Evolutionary conservation across 2,888 invertebrate genomes (phyloP).

Genomic region (Scaptomyza polygonia): DNA sequence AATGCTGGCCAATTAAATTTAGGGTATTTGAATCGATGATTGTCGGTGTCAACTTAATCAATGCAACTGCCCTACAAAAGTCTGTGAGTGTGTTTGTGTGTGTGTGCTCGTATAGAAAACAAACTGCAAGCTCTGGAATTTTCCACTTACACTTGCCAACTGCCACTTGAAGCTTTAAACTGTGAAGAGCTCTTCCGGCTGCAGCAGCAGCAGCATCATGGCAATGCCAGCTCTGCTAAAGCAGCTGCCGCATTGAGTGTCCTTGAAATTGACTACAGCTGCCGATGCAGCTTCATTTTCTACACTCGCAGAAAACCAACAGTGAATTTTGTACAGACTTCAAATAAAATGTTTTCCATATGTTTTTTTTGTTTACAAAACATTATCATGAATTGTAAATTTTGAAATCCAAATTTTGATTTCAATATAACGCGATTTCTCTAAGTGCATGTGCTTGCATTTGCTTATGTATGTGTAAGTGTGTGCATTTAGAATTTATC

Average conservation of each 20-base stretch:
- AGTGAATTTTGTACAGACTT: rapidly evolving
- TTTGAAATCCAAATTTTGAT: no score
- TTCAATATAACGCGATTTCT: no score
- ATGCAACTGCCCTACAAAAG: conserved; percentile 25
- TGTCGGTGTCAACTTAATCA: conserved; percentile 56
- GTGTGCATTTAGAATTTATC: conserved; percentile 24
- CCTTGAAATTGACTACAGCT: conserved; percentile 72
- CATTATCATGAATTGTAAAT: no score
- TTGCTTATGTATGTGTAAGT: background rate
- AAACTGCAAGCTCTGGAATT: conserved; percentile 73
- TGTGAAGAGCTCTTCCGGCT: conserved; percentile 73
- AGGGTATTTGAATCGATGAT: conserved; percentile 10
- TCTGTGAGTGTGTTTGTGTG: conserved; percentile 16
- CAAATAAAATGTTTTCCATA: no score
- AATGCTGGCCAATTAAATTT: conserved; percentile 37
- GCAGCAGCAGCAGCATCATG: conserved; percentile 20
- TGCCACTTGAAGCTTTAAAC: conserved; percentile 77
- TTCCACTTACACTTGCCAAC: conserved; percentile 76
- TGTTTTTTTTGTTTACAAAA: no score
- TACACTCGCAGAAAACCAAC: background rate
- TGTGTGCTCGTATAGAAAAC: conserved; percentile 64
- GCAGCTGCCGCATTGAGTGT: conserved; percentile 75
- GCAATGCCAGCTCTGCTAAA: conserved; percentile 31
- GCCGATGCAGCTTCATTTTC: conserved; percentile 23
- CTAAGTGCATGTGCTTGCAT: background rate